phyloP scores from a whole-genome alignment of 23 tunicate species.

The Trididemnum clinides region DNA sequence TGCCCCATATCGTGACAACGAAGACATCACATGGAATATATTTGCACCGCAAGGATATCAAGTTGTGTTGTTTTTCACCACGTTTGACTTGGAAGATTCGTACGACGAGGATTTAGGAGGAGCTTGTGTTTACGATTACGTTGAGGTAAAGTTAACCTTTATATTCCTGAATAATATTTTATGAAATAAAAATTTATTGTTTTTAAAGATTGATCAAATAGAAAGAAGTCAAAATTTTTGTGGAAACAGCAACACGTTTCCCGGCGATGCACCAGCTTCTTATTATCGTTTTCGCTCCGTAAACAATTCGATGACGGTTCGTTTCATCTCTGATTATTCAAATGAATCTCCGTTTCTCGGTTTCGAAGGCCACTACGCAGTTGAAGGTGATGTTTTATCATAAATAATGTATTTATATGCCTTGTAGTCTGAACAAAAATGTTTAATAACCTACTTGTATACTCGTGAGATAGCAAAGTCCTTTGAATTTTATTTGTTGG shows the following conservation, averaged over 20 bases:
- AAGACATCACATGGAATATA: conserved; percentile 59
- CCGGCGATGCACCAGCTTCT: not conserved
- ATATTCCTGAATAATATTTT: not conserved
- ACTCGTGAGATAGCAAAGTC: no score
- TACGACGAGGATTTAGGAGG: conserved; percentile 68
- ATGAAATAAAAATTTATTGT: not conserved
- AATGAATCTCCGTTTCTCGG: conserved; percentile 63
- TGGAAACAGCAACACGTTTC: not conserved
- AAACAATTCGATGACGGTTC: conserved; percentile 45
- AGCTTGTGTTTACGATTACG: conserved; percentile 76
- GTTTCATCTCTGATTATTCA: conserved; percentile 67
- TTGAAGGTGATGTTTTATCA: no score
- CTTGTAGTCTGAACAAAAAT: no score
- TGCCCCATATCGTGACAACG: conserved; percentile 33
- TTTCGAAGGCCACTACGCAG: conserved; percentile 52
- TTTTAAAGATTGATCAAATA: not conserved
- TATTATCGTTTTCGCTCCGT: conserved; percentile 11
- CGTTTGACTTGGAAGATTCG: conserved; percentile 80
- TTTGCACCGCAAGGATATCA: conserved; percentile 51
- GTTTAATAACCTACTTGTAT: no score
- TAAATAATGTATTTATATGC: no score
- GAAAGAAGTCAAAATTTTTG: not conserved
- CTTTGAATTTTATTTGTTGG: no score
- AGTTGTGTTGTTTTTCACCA: conserved; percentile 49
- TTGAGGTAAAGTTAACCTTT: no score